Evolutionary conservation across 2,113 vertebrate genomes (phyloP).

Genomic region (Heptranchias perlo): DNA sequence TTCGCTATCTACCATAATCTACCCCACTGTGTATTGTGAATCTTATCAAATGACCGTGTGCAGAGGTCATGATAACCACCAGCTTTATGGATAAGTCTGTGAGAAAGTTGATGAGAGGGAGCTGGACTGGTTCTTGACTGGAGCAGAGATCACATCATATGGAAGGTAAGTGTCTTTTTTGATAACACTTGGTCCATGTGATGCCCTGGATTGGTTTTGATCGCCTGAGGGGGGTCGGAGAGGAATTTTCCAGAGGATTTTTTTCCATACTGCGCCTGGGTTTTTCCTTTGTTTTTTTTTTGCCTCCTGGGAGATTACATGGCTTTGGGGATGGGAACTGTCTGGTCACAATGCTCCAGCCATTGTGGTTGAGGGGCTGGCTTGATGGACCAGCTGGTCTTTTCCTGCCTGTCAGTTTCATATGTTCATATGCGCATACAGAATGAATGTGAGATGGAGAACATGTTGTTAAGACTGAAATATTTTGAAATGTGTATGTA

Average conservation of each 20-base stretch:
- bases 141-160: no score
- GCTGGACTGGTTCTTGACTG: no score
- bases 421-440: background rate
- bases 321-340: background rate
- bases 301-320: background rate
- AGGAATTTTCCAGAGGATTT: background rate
- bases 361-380: background rate
- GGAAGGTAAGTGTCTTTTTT: background rate
- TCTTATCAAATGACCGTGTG: background rate
- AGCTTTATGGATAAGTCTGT: background rate
- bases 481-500: background rate
- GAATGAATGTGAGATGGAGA: background rate
- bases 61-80: background rate
- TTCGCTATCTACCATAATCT: background rate
- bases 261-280: background rate
- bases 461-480: background rate
- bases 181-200: background rate
- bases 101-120: background rate
- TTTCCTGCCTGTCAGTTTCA: background rate
- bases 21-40: background rate
- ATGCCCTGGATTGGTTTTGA: background rate
- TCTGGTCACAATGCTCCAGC: background rate
- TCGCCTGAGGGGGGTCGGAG: background rate
- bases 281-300: background rate
- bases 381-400: background rate